phyloP scores from a whole-genome alignment of 2,888 invertebrate genomes.

The Trissolcus japonicus region DNA sequence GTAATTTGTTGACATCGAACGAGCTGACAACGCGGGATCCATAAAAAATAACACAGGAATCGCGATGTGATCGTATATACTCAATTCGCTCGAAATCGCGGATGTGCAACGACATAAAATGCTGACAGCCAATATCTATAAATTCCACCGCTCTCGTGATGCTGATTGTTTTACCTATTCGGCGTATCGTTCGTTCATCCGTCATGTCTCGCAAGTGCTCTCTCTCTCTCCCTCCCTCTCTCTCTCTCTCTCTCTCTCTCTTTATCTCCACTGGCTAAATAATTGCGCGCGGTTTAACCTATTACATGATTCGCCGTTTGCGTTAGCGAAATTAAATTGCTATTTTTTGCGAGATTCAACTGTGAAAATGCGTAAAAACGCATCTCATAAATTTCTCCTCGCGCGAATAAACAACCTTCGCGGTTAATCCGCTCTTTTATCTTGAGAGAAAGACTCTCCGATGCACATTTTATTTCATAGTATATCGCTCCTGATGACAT shows the following conservation, averaged over 20 bases:
- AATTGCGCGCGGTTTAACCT: slow-evolving; percentile 48
- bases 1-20: slow-evolving; percentile 49
- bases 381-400: no score
- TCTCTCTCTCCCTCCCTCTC: no score
- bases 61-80: slow-evolving; percentile 29
- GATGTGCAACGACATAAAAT: slow-evolving; percentile 56
- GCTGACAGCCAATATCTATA: slow-evolving; percentile 59
- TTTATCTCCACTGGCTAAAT: slow-evolving; percentile 18
- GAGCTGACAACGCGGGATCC: slow-evolving; percentile 46
- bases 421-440: no score
- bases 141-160: slow-evolving; percentile 46
- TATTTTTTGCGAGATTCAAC: slow-evolving; percentile 19
- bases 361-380: no score
- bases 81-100: slow-evolving; percentile 48
- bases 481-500: no score
- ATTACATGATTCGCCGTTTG: slow-evolving; percentile 41
- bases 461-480: no score
- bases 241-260: no score
- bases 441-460: no score
- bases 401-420: no score
- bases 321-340: slow-evolving; percentile 29
- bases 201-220: slow-evolving; percentile 35
- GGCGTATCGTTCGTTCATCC: slow-evolving; percentile 46
- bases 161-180: slow-evolving; percentile 57
- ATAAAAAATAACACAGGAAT: slow-evolving; percentile 22